Evolutionary conservation across 2,113 vertebrate genomes (phyloP).

Genomic region (Sciurus niger): DNA sequence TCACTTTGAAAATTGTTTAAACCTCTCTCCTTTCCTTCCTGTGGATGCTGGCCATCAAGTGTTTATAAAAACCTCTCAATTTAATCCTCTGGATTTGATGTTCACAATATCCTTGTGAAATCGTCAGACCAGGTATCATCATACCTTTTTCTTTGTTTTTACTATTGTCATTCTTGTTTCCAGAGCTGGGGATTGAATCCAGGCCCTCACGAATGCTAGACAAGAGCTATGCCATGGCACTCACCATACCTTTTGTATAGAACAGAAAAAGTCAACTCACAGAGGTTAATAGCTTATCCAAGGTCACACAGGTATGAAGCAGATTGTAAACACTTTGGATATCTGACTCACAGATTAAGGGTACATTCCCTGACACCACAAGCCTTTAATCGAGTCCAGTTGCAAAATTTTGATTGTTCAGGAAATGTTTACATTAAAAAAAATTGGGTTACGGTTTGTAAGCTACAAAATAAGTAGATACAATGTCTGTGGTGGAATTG

Average conservation of each 20-base stretch:
- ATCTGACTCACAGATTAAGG: neutral
- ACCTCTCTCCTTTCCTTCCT: neutral
- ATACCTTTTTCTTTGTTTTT: neutral
- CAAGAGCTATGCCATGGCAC: no score
- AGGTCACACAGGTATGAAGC: neutral
- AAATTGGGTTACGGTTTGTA: neutral
- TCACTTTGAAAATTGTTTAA: neutral
- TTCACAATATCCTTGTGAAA: neutral
- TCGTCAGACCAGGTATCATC: neutral
- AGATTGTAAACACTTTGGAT: neutral
- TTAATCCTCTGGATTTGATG: neutral
- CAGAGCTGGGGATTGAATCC: neutral
- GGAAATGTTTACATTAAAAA: constrained; percentile 39
- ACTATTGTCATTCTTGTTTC: neutral
- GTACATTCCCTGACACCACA: neutral
- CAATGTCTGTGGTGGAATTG: neutral
- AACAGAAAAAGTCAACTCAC: neutral
- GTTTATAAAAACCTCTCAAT: neutral
- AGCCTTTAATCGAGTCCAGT: neutral
- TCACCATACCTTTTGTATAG: neutral
- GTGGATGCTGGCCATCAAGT: neutral
- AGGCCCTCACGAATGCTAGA: neutral
- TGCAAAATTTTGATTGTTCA: neutral
- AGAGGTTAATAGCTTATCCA: neutral
- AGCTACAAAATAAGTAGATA: neutral